A percentile compares a stretch with the other conserved stretches of the same genome.
Evolutionary conservation across 2,113 vertebrate species (phyloP).

Genomic region (Thalassarche chlororhynchos): DNA sequence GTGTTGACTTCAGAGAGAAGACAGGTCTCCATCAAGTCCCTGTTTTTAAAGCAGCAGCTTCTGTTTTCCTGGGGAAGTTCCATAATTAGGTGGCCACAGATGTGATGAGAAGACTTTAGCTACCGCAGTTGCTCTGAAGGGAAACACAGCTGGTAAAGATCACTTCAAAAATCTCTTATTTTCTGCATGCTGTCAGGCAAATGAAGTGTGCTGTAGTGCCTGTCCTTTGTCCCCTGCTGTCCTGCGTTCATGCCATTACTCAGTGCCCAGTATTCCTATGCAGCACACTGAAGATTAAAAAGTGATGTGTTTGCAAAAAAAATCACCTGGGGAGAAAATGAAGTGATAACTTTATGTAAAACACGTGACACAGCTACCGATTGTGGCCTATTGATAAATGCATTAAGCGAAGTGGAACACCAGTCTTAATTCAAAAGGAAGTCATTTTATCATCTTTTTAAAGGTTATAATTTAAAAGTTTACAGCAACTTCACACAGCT

Average conservation of each 20-base stretch:
- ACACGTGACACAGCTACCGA: neutral
- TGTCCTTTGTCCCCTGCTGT: neutral
- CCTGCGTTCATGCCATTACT: neutral
- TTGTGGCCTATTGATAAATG: neutral
- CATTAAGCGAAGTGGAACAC: neutral
- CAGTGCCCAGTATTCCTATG: neutral
- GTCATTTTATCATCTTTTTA: neutral
- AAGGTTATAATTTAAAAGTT: neutral
- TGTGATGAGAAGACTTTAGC: neutral
- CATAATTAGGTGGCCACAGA: neutral
- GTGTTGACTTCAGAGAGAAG: neutral
- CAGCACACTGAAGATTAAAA: neutral
- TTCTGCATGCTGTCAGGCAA: neutral
- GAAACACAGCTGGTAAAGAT: neutral
- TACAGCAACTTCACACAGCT: neutral
- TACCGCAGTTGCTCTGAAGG: neutral
- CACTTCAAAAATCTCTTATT: neutral
- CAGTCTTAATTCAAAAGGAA: neutral
- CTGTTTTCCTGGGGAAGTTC: neutral
- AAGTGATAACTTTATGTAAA: neutral
- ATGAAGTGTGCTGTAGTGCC: neutral
- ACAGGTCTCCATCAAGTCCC: neutral
- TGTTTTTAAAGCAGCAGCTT: neutral
- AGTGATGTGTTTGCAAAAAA: neutral
- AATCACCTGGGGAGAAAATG: neutral